Percentiles rank a stretch among this genome's conserved stretches.
phyloP scores from a whole-genome alignment of 2,113 vertebrate genomes.

The Erythrolamprus reginae region DNA sequence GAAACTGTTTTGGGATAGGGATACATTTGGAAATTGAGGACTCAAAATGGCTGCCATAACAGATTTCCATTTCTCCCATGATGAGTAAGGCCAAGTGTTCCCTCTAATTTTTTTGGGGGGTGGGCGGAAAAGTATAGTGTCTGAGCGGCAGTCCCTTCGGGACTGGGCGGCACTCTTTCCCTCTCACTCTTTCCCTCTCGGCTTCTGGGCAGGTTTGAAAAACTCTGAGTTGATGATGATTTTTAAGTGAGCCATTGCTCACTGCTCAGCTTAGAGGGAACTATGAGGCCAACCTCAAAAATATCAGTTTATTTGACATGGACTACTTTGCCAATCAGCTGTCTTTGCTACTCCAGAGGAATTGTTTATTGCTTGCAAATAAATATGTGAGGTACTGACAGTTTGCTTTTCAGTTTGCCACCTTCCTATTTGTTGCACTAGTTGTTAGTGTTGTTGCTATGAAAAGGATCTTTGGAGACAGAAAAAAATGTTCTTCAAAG shows the following conservation, averaged over 20 bases:
- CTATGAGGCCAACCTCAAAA: background rate
- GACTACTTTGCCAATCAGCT: background rate
- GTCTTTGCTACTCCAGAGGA: background rate
- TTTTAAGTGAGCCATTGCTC: too few relatives aligned
- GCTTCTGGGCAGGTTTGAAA: too few relatives aligned
- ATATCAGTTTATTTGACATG: background rate
- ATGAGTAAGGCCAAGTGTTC: background rate
- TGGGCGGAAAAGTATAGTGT: too few relatives aligned
- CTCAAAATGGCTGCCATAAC: background rate
- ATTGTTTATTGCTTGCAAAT: background rate
- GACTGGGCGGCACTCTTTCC: too few relatives aligned
- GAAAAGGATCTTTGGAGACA: background rate
- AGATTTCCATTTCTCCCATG: background rate
- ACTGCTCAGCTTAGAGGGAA: too few relatives aligned
- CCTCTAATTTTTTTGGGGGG: too few relatives aligned
- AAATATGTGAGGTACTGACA: background rate
- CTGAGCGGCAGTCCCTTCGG: too few relatives aligned
- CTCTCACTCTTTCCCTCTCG: too few relatives aligned
- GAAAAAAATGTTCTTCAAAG: background rate
- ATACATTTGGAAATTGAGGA: background rate
- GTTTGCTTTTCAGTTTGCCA: background rate
- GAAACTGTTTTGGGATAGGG: background rate
- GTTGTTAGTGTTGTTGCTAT: background rate
- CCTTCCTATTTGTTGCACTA: background rate
- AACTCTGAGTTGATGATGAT: too few relatives aligned